Percentiles rank a stretch among this genome's conserved stretches.
Evolutionary conservation across 2,113 vertebrate species (phyloP).

Genomic region (Felis catus): F.catus_Fca126_mat1.0 CM031414.1:119642001-119642500

Average conservation of each 20-base stretch:
- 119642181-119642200: not conserved
- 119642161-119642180: conserved; percentile 33
- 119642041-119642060: not conserved
- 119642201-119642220: not conserved
- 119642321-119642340: too few relatives aligned
- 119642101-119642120: not conserved
- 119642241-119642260: too few relatives aligned
- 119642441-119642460: not conserved
- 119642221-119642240: too few relatives aligned
- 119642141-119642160: not conserved
- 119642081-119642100: not conserved
- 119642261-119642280: too few relatives aligned
- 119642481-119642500: conserved; percentile 2
- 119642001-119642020: not conserved
- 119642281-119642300: too few relatives aligned
- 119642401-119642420: too few relatives aligned
- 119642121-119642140: conserved; percentile 28
- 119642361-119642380: too few relatives aligned
- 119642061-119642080: conserved; percentile 25
- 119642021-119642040: not conserved
- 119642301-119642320: too few relatives aligned
- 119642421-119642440: too few relatives aligned
- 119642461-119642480: conserved; percentile 23
- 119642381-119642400: too few relatives aligned
- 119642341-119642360: too few relatives aligned